Evolutionary conservation across 1,140 invertebrate genomes (phyloP).

Genomic region (Drosophila sucinea): DNA sequence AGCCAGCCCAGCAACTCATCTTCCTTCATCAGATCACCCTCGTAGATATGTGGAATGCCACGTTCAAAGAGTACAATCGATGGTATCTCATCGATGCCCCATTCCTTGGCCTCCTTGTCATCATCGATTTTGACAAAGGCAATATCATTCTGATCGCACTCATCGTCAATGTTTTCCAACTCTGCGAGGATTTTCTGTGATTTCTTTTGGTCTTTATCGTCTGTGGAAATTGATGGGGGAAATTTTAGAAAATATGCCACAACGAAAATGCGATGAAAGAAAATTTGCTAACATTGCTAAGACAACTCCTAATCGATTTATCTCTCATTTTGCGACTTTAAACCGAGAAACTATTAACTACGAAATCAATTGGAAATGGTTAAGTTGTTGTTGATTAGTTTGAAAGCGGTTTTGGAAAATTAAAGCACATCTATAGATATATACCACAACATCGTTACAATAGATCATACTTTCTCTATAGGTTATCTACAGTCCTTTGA

Average conservation of each 20-base stretch:
- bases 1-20: conserved; percentile 95
- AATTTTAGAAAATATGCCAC: background rate
- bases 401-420: conserved; percentile 41
- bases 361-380: background rate
- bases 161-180: conserved; percentile 97
- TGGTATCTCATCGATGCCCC: conserved; percentile 92
- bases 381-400: conserved; percentile 51
- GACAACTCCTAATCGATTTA: conserved; percentile 23
- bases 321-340: conserved; percentile 42
- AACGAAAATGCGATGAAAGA: background rate
- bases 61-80: conserved; percentile 94
- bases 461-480: conserved; percentile 31
- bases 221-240: conserved; percentile 84
- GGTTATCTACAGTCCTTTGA: conserved; percentile 56
- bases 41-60: conserved; percentile 93
- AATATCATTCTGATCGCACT: conserved; percentile 95
- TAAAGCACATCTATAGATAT: conserved; percentile 53
- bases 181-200: conserved; percentile 93
- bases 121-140: conserved; percentile 97
- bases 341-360: conserved; percentile 25
- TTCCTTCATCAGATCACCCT: conserved; percentile 95
- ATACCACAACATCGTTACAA: conserved; percentile 44
- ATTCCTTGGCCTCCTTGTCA: conserved; percentile 93
- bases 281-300: background rate
- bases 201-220: conserved; percentile 96